These are phyloP conservation scores for Drosophila setosimentum DNA, from an alignment of 2,888 invertebrate species.

Conservation along the genomic window DNA sequence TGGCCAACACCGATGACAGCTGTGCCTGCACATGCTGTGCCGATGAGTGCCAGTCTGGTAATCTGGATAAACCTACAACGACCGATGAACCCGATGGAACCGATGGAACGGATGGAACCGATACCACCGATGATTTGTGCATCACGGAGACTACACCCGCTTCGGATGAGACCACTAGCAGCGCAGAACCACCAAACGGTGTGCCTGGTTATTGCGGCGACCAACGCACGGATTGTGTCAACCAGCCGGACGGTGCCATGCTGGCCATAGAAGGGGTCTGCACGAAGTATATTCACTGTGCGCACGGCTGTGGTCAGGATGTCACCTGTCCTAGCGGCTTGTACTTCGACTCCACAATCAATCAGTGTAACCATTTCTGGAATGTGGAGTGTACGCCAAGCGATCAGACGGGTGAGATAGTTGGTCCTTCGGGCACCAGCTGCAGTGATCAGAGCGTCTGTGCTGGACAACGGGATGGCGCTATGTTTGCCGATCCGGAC, in stretches of 20 bases:
- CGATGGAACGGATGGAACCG: conserved; percentile 16
- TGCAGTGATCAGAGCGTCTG: conserved; percentile 50
- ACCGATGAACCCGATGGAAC: conserved; percentile 24
- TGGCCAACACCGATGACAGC: conserved; percentile 17
- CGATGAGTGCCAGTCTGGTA: conserved; percentile 40
- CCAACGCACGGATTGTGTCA: conserved; percentile 36
- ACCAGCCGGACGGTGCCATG: conserved; percentile 17
- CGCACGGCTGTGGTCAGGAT: conserved; percentile 44
- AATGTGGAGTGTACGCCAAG: conserved; percentile 60
- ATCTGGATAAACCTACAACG: conserved; percentile 1
- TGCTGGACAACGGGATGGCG: conserved; percentile 46
- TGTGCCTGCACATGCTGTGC: conserved; percentile 63
- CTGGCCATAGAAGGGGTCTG: conserved; percentile 57
- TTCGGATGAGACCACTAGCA: conserved; percentile 19
- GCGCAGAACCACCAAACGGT: not conserved
- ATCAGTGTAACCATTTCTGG: conserved; percentile 65
- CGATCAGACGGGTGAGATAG: conserved; percentile 18
- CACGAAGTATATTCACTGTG: conserved; percentile 66
- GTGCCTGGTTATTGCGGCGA: conserved; percentile 48
- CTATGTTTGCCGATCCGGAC: conserved; percentile 33
- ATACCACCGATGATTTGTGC: conserved; percentile 3
- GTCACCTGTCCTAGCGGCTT: conserved; percentile 67
- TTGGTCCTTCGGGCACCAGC: conserved; percentile 67
- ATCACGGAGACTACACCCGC: conserved; percentile 4
- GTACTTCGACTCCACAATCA: conserved; percentile 55